Percentiles rank a stretch among this genome's conserved stretches.
phyloP scores from a whole-genome alignment of 1,140 invertebrate genomes.

The Aphaenogaster floridana region DNA sequence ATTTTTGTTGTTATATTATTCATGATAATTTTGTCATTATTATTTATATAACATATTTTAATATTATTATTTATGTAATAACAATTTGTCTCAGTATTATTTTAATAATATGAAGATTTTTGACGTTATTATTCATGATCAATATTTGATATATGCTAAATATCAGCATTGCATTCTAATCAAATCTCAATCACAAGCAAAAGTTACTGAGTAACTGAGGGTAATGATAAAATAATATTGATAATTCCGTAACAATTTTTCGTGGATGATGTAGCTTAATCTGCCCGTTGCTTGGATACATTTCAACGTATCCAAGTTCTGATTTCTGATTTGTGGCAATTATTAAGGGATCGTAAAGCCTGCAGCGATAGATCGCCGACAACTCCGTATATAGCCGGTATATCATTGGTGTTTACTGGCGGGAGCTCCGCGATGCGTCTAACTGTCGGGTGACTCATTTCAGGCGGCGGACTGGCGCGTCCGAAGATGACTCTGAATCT shows the following conservation, averaged over 20 bases:
- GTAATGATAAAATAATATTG: neutral
- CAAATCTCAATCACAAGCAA: neutral
- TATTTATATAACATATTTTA: no score
- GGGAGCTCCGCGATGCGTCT: constrained; percentile 73
- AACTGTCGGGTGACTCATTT: constrained; percentile 82
- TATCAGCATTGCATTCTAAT: neutral
- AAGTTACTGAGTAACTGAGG: no score
- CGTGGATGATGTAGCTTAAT: neutral
- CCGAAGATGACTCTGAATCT: constrained; percentile 92
- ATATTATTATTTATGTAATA: neutral
- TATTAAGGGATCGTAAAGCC: constrained; percentile 29
- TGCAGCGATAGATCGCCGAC: neutral
- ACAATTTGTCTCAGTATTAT: neutral
- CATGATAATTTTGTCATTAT: neutral
- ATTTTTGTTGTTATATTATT: neutral
- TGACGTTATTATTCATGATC: neutral
- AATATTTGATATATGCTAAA: constrained; percentile 15
- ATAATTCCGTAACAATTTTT: constrained; percentile 21
- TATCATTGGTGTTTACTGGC: constrained; percentile 73
- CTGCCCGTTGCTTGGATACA: neutral
- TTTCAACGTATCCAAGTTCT: constrained; percentile 19
- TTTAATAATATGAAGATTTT: neutral
- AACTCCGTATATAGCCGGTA: constrained; percentile 7
- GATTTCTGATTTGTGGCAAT: constrained; percentile 51
- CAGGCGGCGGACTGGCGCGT: constrained; percentile 84